These are phyloP conservation scores for Dyspetes luteomarginatus DNA, from an alignment of 2,888 invertebrate species.

Conservation along the genomic window DNA sequence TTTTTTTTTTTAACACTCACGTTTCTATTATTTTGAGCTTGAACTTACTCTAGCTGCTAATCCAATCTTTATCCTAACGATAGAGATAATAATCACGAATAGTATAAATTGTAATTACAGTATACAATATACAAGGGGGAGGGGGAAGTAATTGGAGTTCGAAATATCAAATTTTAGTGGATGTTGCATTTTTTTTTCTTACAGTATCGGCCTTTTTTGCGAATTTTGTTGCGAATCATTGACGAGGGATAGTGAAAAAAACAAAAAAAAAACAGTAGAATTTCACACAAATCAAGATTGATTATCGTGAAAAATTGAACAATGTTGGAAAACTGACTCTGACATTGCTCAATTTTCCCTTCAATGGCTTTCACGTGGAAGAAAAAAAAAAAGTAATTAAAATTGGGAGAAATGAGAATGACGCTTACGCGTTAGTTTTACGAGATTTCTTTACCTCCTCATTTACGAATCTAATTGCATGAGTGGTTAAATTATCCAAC, in stretches of 20 bases:
- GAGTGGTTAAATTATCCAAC: constrained; percentile 55
- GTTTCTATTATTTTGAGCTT: constrained; percentile 78
- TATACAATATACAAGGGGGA: constrained; percentile 79
- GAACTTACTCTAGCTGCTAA: constrained; percentile 80
- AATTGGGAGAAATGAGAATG: neutral
- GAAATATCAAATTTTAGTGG: too few species aligned
- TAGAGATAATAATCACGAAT: constrained; percentile 80
- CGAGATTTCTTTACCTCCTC: constrained; percentile 29
- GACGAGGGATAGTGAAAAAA: neutral
- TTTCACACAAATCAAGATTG: too few species aligned
- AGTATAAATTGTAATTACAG: constrained; percentile 82
- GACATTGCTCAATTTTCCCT: neutral
- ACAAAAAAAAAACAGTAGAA: neutral
- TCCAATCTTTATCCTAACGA: constrained; percentile 77
- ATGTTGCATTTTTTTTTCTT: too few species aligned
- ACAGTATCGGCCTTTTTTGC: too few species aligned
- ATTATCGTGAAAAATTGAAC: neutral
- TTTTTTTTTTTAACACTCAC: constrained; percentile 62
- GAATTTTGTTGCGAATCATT: too few species aligned
- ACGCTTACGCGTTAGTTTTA: neutral
- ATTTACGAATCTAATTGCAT: constrained; percentile 61
- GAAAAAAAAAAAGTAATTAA: neutral
- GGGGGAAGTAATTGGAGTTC: too few species aligned
- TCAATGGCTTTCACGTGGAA: neutral
- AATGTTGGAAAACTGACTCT: neutral